These are phyloP conservation scores for Macroteleia sp. DNA, from an alignment of 2,888 invertebrate genomes.

Conservation along the genomic window DNA sequence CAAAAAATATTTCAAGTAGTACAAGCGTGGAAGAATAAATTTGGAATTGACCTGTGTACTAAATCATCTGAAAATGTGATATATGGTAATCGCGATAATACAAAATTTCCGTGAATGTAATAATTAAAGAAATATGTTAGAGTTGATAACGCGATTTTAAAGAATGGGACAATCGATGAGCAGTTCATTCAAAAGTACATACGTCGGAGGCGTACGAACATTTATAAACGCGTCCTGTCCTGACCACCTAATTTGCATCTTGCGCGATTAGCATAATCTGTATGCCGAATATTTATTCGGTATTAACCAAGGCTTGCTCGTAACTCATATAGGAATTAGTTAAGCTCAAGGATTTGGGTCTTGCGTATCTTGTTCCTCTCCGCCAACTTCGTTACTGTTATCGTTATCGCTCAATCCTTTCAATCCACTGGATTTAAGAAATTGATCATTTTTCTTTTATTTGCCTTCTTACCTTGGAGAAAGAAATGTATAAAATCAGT, in stretches of 20 bases:
- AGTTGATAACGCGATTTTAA: conserved; percentile 28
- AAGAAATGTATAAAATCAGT: background rate
- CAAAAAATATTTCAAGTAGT: background rate
- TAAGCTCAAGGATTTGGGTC: conserved; percentile 81
- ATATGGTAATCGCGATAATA: background rate
- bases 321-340: conserved; percentile 83
- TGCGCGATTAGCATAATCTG: conserved; percentile 83
- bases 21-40: no score
- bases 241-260: conserved; percentile 81
- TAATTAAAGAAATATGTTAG: conserved; percentile 28
- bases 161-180: conserved; percentile 39
- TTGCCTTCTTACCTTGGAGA: background rate
- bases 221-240: conserved; percentile 59
- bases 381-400: conserved; percentile 61
- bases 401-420: conserved; percentile 72
- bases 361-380: conserved; percentile 66
- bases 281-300: conserved; percentile 84
- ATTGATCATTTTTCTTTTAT: conserved; percentile 39
- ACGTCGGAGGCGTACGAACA: conserved; percentile 54
- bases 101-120: conserved; percentile 1
- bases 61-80: conserved; percentile 13
- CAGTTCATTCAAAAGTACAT: conserved; percentile 50
- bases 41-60: no score
- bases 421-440: conserved; percentile 53
- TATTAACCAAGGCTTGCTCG: conserved; percentile 80